A percentile compares a stretch with the other conserved stretches of the same genome.
Evolutionary conservation across 1,140 invertebrate genomes (phyloP).

Genomic region (Ceratosolen fusciceps): DNA sequence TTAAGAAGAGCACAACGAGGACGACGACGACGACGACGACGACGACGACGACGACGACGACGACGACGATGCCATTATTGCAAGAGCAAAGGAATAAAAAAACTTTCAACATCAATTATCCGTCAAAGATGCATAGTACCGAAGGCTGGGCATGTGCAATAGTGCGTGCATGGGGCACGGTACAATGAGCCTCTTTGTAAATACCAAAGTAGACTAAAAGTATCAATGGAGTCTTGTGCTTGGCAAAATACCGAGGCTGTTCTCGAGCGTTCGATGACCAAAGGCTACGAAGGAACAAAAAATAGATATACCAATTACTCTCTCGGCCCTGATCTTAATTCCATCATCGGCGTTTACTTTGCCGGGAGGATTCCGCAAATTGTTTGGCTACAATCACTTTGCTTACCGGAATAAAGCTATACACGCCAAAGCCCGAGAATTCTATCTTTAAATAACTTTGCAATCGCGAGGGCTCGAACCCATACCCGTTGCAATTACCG

Average conservation of each 20-base stretch:
- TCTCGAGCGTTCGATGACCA: background rate
- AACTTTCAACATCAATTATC: background rate
- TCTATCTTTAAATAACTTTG: background rate
- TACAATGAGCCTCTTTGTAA: constrained; percentile 13
- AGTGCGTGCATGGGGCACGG: background rate
- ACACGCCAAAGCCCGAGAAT: background rate
- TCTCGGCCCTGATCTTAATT: constrained; percentile 15
- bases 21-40: too few species aligned
- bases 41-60: too few species aligned
- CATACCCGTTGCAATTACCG: background rate
- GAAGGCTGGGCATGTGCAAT: background rate
- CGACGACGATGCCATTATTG: too few species aligned
- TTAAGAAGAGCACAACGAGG: too few species aligned
- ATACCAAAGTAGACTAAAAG: background rate
- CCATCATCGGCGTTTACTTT: background rate
- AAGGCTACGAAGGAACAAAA: background rate
- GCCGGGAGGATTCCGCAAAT: background rate
- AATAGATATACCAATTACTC: background rate
- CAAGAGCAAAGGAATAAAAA: background rate
- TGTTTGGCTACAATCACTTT: background rate
- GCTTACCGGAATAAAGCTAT: background rate
- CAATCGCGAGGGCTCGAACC: background rate
- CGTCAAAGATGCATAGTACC: background rate
- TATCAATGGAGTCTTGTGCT: constrained; percentile 22
- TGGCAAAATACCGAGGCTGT: background rate